Evolutionary conservation across 2,113 vertebrate species (phyloP).

Genomic region (Butorides virescens): DNA sequence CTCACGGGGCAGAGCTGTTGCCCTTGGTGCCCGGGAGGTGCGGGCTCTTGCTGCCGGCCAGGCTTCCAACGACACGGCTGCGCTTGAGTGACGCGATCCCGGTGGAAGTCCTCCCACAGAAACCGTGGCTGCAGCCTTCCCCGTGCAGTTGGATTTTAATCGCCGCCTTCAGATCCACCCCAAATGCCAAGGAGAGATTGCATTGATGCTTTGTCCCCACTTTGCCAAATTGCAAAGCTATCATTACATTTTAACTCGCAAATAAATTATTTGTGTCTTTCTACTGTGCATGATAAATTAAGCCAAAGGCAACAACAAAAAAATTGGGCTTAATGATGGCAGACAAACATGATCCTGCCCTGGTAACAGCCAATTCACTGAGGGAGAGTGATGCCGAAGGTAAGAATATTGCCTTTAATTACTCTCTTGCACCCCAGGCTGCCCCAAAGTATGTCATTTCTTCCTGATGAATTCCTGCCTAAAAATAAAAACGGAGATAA

Average conservation of each 20-base stretch:
- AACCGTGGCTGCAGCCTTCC: not conserved
- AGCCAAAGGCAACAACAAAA: not conserved
- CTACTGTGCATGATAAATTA: not conserved
- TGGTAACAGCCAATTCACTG: not conserved
- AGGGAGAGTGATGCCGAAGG: not conserved
- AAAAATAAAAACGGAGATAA: not conserved
- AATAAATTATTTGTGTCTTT: not conserved
- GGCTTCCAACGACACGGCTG: not conserved
- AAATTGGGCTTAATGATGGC: not conserved
- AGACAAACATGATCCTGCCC: not conserved
- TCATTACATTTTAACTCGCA: not conserved
- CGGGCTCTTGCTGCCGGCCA: not conserved
- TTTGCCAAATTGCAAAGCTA: not conserved
- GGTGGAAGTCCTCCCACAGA: not conserved
- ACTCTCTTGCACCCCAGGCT: not conserved
- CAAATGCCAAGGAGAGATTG: not conserved
- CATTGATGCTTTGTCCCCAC: not conserved
- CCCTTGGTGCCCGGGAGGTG: not conserved
- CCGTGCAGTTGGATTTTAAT: not conserved
- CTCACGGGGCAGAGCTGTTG: not conserved
- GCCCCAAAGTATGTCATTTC: not conserved
- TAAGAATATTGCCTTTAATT: not conserved
- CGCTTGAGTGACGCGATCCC: accelerated
- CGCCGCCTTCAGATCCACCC: not conserved
- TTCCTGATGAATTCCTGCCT: not conserved